Base-by-base conservation (phyloP, 2,888 invertebrate species). In the Tenthredo amoena region DNA sequence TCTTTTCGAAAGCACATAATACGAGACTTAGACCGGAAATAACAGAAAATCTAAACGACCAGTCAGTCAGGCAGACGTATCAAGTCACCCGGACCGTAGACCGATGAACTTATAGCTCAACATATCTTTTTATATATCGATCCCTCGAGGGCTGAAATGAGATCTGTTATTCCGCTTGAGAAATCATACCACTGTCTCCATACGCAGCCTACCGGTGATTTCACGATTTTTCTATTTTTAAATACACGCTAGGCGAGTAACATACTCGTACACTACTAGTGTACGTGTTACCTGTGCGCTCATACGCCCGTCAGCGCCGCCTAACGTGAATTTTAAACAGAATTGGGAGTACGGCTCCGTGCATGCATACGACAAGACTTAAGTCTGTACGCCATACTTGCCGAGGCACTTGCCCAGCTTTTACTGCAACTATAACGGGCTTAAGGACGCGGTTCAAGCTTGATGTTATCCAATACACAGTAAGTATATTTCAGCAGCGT, bases 91-190 rank as follows among this genome's bases (percentile, higher is more conserved):
- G 26, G 55, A 77, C 31, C 31, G 50, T 40, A 9, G n/a, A 68
- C 10, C 68, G 76, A 76, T 77, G 31, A 77, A 77, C 77, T 34
- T 55, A 55, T 26, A 26, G 34, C 9, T 26, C 26, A 62, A 62
- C 34, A 68, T 34, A 18, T 77, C 18, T 77, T 21, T 77, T 77
- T 50, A 40, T 77, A n/a, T 34, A 77, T 77, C 50, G 77, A 77
- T 55, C 55, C 7, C 50, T 77, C 15, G 55, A 77, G 31, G 77
- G 77, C 26, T 18, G 55, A 77, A n/a, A 77, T 31, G 26, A 55
- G 77, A 74, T 74, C 40, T 31, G 55, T 77, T 47, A 77, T 77
- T 55, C 31, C 55, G 77, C 77, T 77, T 31, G 43, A 74, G 6
- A 74, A 21, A 74, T 43, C 9, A 74, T 43, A 43, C 43, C 12